Percentiles rank a stretch among this genome's conserved stretches.
Evolutionary conservation across 2,797 vertebrate genomes (phyloP).

Genomic region (Pipistrellus nathusii): DNA sequence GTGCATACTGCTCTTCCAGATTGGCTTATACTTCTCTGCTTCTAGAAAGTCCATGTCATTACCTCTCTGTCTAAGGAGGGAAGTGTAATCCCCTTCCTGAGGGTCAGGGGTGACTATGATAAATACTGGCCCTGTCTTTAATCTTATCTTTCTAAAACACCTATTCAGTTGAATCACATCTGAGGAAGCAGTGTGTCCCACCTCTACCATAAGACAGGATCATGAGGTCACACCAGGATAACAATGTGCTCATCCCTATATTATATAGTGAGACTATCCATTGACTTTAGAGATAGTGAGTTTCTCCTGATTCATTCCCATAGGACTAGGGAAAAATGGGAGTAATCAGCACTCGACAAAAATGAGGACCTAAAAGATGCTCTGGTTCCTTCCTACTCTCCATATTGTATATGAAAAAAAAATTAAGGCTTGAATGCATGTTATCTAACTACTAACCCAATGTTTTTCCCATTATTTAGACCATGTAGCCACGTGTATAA

Average conservation of each 20-base stretch:
- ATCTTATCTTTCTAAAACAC: background rate
- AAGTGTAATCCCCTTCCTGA: background rate
- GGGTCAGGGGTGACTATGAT: background rate
- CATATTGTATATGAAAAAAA: background rate
- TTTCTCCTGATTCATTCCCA: background rate
- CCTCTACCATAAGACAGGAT: background rate
- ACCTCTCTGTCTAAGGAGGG: background rate
- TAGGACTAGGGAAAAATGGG: background rate
- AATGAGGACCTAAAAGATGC: background rate
- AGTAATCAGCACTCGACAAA: background rate
- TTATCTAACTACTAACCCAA: background rate
- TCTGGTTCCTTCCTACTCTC: background rate
- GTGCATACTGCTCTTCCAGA: background rate
- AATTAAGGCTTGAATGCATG: background rate
- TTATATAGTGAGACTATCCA: background rate
- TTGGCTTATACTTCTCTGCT: background rate
- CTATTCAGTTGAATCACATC: background rate
- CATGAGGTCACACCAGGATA: background rate
- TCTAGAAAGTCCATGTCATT: background rate
- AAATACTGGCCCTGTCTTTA: background rate
- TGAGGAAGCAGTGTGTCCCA: background rate
- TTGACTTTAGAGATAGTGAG: background rate
- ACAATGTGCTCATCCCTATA: background rate
- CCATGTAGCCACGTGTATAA: too few species aligned
- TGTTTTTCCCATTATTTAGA: background rate